phyloP scores from a whole-genome alignment of 1,140 invertebrate genomes.

The Drosophila kohkoa region DNA sequence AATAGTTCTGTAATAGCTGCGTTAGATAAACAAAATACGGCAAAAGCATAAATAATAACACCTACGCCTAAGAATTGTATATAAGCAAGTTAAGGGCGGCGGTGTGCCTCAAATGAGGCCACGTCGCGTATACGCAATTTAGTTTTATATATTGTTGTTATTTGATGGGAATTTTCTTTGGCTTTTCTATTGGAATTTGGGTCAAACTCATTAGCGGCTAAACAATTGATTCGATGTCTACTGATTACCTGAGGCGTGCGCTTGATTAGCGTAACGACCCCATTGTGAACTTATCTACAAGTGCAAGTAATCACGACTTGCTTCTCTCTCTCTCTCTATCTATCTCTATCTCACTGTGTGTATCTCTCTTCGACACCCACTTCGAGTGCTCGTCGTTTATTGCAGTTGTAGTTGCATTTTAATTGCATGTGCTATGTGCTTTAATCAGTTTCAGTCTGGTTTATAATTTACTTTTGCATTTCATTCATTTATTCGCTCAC shows the following conservation, averaged over 20 bases:
- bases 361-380: too few species aligned
- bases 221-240: constrained; percentile 42
- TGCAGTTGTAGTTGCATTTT: constrained; percentile 47
- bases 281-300: constrained; percentile 24
- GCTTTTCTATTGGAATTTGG: constrained; percentile 29
- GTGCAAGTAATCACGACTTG: constrained; percentile 16
- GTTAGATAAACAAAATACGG: constrained; percentile 13
- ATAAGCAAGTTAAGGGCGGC: background rate
- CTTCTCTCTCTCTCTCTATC: too few species aligned
- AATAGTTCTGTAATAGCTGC: constrained; percentile 3
- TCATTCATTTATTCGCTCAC: constrained; percentile 37
- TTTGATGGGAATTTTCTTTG: background rate
- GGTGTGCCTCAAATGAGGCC: constrained; percentile 19
- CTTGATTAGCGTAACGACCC: constrained; percentile 21
- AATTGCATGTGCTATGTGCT: constrained; percentile 35
- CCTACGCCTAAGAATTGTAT: constrained; percentile 2
- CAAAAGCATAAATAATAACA: constrained; percentile 11
- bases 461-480: constrained; percentile 43
- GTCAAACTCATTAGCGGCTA: constrained; percentile 61
- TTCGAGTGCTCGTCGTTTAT: constrained; percentile 1
- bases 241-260: constrained; percentile 32
- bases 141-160: constrained; percentile 7
- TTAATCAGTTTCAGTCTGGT: constrained; percentile 42
- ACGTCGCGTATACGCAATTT: constrained; percentile 61
- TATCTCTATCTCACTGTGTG: too few species aligned